Evolutionary conservation across 2,113 vertebrate species (phyloP), one percentile per base, ranked within the genome.

Genomic region (Guaruba guarouba): DNA sequence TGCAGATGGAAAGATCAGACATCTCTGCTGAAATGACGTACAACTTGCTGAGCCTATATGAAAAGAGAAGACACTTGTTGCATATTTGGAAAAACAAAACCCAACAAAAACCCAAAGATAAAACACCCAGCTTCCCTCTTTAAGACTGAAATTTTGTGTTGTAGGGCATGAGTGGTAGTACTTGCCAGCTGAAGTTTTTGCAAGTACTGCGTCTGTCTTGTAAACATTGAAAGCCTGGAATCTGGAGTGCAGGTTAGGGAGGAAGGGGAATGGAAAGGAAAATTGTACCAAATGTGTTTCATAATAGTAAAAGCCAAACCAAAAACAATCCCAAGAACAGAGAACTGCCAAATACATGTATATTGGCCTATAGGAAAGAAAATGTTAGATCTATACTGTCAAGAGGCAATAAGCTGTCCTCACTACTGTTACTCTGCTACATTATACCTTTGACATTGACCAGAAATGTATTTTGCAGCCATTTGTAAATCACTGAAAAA

Each of bases 61-160:
- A 86, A 97, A 89, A 97, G 69, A 97, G 77, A 35, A 95, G 69
- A 94, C 1, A 3, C 3, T 91, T 79, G 48, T 46, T 81, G 28
- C 37, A 29, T 76, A 73, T 55, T 89, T 59, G 18, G 2, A 52
- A 63, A 28, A 17, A 54, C 7, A 8, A 27, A 8, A 10, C 4
- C 2, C n/a, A 84, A 66, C 16, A 62, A 80, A 68, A 61, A 8
- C 7, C 7, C 17, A 76, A 52, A 11, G 46, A 61, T 6, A 41
- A 39, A 63, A 33, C 15, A 33, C 13, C 48, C 33, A 16, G 4
- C 35, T 51, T 74, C 23, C 16, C 17, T 33, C 31, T 46, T 62
- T 46, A 92, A 63, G 17, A 82, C 10, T 51, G 6, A 90, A 78
- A 16, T 41, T 44, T 73, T 86, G 54, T 78, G 63, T 15, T 37